Evolutionary conservation across 2,113 vertebrate species (phyloP).

Genomic region (Fulmarus glacialis): DNA sequence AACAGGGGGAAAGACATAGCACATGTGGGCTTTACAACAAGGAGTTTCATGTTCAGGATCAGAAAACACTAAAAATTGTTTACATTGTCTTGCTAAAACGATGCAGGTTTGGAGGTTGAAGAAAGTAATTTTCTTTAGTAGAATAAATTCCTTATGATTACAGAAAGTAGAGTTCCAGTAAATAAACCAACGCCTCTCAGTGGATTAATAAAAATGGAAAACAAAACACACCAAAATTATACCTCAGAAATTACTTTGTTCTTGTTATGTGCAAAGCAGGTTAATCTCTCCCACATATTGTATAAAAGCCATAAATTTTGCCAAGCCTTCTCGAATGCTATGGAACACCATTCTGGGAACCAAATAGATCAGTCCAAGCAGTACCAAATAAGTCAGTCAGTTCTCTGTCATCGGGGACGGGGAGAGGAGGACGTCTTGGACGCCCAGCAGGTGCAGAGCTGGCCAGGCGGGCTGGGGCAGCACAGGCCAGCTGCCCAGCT

Average conservation of each 20-base stretch:
- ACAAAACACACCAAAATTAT: neutral
- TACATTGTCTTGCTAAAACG: neutral
- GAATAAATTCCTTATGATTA: neutral
- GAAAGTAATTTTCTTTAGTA: neutral
- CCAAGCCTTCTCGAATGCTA: neutral
- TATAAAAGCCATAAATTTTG: neutral
- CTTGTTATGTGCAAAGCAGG: neutral
- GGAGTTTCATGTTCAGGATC: neutral
- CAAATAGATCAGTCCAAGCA: neutral
- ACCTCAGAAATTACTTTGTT: neutral
- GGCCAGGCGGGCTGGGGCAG: neutral
- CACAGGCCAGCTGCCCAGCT: rapidly evolving
- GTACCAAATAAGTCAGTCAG: neutral
- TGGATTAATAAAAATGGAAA: neutral
- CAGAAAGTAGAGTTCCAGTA: neutral
- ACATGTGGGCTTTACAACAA: neutral
- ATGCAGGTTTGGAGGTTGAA: neutral
- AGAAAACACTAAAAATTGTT: neutral
- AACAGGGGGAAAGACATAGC: neutral
- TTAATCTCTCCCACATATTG: neutral
- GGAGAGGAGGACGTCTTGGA: neutral
- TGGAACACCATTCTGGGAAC: neutral
- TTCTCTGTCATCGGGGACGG: rapidly evolving
- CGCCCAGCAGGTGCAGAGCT: neutral
- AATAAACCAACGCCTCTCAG: neutral